phyloP scores from a whole-genome alignment of 1,140 invertebrate species.

The Aphidius gifuensis region DNA sequence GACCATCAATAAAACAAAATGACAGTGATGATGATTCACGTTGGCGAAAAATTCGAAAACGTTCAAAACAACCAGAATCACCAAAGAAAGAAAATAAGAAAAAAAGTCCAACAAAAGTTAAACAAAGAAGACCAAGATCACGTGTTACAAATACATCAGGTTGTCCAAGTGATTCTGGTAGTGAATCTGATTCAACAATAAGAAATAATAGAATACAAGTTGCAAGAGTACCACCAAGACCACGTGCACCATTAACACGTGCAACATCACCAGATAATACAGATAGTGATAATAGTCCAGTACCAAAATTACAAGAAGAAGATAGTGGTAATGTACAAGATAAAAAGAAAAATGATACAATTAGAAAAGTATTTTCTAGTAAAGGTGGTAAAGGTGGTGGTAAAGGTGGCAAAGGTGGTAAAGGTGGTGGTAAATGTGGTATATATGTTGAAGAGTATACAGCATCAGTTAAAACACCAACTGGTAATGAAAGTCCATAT shows the following conservation, averaged over 20 bases:
- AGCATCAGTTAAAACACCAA: conserved; percentile 44
- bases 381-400: conserved; percentile 61
- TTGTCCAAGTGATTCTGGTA: conserved; percentile 46
- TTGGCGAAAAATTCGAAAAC: conserved; percentile 41
- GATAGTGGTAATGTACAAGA: conserved; percentile 59
- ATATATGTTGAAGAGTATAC: conserved; percentile 52
- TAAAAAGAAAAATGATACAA: conserved; percentile 69
- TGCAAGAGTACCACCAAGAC: conserved; percentile 45
- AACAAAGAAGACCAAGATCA: conserved; percentile 42
- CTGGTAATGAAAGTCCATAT: conserved; percentile 50
- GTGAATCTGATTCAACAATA: conserved; percentile 41
- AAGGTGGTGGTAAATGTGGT: conserved; percentile 59
- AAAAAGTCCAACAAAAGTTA: conserved; percentile 43
- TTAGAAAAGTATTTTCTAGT: conserved; percentile 64
- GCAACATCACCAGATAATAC: conserved; percentile 46
- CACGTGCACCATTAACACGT: conserved; percentile 38
- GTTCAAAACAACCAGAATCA: conserved; percentile 39
- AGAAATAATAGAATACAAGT: conserved; percentile 40
- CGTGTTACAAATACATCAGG: conserved; percentile 38
- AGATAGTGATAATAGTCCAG: conserved; percentile 49
- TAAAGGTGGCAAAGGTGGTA: conserved; percentile 59
- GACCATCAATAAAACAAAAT: conserved; percentile 24
- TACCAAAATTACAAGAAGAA: conserved; percentile 59
- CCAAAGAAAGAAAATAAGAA: conserved; percentile 43
- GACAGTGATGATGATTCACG: conserved; percentile 39